phyloP scores from a whole-genome alignment of 1,140 invertebrate species.

The Drosophila nebulosa region DNA sequence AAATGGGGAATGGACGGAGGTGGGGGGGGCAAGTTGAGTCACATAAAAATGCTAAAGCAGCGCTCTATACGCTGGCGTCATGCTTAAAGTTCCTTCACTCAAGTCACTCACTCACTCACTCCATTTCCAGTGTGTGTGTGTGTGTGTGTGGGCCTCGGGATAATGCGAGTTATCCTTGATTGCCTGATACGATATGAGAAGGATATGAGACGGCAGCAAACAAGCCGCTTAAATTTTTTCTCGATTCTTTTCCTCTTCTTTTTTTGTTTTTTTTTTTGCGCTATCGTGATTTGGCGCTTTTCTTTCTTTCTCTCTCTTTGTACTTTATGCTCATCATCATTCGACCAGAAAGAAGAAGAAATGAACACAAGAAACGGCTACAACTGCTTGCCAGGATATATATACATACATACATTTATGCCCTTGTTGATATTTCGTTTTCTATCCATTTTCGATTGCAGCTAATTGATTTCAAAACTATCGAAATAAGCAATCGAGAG shows the following conservation, averaged over 20 bases:
- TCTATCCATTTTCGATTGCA: not conserved
- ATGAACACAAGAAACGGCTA: slow-evolving; percentile 18
- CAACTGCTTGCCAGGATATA: not conserved
- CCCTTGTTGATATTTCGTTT: not conserved
- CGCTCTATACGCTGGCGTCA: slow-evolving; percentile 65
- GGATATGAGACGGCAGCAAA: slow-evolving; percentile 36
- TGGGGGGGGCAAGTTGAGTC: slow-evolving; percentile 15
- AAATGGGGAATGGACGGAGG: not conserved
- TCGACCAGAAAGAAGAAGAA: slow-evolving; percentile 20
- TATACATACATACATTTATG: too few species aligned
- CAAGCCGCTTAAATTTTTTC: slow-evolving; percentile 50
- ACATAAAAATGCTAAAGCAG: slow-evolving; percentile 73
- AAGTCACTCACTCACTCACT: not conserved
- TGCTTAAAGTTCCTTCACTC: not conserved
- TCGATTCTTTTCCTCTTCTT: slow-evolving; percentile 10
- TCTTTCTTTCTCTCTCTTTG: slow-evolving; percentile 28
- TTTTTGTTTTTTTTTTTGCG: slow-evolving; percentile 13
- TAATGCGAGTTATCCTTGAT: slow-evolving; percentile 77
- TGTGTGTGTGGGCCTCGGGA: slow-evolving; percentile 31
- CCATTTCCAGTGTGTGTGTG: slow-evolving; percentile 10
- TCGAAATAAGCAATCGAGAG: slow-evolving; percentile 3
- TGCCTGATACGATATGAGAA: slow-evolving; percentile 64
- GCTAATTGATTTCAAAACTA: slow-evolving; percentile 15
- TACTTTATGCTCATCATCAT: slow-evolving; percentile 65
- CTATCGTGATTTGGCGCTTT: slow-evolving; percentile 52